phyloP scores from a whole-genome alignment of 1,140 invertebrate species.

The Dendroctonus ponderosae region DNA sequence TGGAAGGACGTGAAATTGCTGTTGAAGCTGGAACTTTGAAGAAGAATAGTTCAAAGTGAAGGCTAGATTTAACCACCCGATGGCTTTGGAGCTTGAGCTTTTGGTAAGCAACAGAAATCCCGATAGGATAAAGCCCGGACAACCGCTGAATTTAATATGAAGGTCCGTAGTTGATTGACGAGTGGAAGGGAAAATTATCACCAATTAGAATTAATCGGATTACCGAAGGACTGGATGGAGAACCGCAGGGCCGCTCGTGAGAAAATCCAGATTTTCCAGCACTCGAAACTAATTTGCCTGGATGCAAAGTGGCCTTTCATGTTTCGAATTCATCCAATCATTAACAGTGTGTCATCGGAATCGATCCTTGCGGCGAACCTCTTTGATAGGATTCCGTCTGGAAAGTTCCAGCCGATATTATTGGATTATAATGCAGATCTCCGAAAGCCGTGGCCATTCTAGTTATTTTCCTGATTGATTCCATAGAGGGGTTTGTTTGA shows the following conservation, averaged over 20 bases:
- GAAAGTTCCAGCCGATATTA: background rate
- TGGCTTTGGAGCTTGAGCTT: background rate
- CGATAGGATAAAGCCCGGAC: too few relatives aligned
- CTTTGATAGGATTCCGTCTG: constrained; percentile 6
- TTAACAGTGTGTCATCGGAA: constrained; percentile 11
- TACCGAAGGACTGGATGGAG: constrained; percentile 17
- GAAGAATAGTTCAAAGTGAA: background rate
- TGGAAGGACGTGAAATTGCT: background rate
- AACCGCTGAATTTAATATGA: background rate
- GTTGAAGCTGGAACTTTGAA: background rate
- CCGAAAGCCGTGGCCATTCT: background rate
- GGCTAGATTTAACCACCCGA: background rate
- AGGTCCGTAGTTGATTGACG: background rate
- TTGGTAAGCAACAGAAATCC: constrained; percentile 1
- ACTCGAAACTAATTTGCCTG: constrained; percentile 17
- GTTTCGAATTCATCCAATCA: constrained; percentile 11
- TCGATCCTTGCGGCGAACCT: background rate
- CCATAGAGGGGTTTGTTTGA: background rate
- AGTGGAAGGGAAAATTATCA: constrained; percentile 8
- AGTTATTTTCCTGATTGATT: background rate
- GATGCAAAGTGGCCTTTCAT: constrained; percentile 20
- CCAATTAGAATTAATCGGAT: constrained; percentile 18
- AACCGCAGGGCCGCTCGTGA: constrained; percentile 12
- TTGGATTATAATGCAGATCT: background rate
- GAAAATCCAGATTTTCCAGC: constrained; percentile 13